phyloP scores from a whole-genome alignment of 2,113 vertebrate species.

The Struthidea cinerea region DNA sequence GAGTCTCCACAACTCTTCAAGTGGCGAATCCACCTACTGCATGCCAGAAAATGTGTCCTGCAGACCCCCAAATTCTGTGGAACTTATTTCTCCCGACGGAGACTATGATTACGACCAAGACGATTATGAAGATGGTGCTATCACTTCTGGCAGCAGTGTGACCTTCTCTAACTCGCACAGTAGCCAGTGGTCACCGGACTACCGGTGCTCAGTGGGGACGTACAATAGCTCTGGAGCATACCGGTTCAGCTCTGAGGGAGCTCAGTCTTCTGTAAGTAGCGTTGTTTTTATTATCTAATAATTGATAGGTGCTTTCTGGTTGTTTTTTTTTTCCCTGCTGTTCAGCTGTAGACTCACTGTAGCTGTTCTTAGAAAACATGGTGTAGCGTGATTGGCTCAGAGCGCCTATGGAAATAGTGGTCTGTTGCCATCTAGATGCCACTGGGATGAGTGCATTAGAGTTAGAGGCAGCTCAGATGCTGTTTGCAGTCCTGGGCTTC shows the following conservation, averaged over 20 bases:
- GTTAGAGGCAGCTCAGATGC: not conserved
- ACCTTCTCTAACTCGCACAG: slow-evolving; percentile 84
- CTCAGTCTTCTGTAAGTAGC: slow-evolving; percentile 91
- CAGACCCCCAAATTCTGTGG: slow-evolving; percentile 70
- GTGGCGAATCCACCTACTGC: slow-evolving; percentile 80
- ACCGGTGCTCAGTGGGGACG: slow-evolving; percentile 87
- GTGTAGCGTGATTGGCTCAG: not conserved
- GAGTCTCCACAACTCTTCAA: slow-evolving; percentile 73
- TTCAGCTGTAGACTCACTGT: not conserved
- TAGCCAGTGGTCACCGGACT: slow-evolving; percentile 90
- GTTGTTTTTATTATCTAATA: not conserved
- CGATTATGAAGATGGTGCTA: slow-evolving; percentile 87
- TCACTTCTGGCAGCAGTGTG: slow-evolving; percentile 86
- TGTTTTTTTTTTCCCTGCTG: not conserved
- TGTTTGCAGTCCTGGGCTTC: not conserved
- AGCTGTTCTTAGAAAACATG: not conserved
- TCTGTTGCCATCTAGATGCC: slow-evolving; percentile 11
- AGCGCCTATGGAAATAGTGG: not conserved
- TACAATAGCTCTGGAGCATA: slow-evolving; percentile 92
- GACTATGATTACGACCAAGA: slow-evolving; percentile 91
- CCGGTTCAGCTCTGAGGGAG: slow-evolving; percentile 92
- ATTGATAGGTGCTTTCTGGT: not conserved
- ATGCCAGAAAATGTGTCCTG: slow-evolving; percentile 71
- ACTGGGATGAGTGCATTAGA: not conserved
- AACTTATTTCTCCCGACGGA: slow-evolving; percentile 84